phyloP scores from a whole-genome alignment of 2,888 invertebrate genomes.

The Eurytoma californica region DNA sequence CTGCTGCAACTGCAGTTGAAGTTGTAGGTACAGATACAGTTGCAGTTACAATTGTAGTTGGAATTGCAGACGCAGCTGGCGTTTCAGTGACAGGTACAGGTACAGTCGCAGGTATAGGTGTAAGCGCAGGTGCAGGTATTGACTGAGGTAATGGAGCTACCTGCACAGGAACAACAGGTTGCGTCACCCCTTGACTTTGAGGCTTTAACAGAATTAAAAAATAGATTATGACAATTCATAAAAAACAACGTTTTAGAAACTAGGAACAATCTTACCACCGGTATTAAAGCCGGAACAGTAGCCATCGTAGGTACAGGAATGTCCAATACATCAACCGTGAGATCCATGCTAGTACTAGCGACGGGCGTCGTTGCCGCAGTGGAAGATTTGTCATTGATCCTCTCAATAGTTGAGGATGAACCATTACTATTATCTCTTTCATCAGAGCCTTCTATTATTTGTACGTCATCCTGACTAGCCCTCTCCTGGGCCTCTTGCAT shows the following conservation, averaged over 20 bases:
- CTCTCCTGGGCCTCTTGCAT: constrained; percentile 83
- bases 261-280: neutral
- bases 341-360: constrained; percentile 56
- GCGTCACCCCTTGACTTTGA: neutral
- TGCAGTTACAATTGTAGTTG: neutral
- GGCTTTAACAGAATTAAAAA: too few species aligned
- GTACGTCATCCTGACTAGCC: constrained; percentile 72
- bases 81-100: neutral
- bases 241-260: too few species aligned
- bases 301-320: constrained; percentile 81
- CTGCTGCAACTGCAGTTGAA: neutral
- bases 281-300: constrained; percentile 47
- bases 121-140: neutral
- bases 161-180: neutral
- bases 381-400: constrained; percentile 60
- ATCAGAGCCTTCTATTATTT: constrained; percentile 72
- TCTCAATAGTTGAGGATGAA: constrained; percentile 58
- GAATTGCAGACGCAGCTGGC: neutral
- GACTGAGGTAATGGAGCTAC: neutral
- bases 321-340: constrained; percentile 79
- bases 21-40: neutral
- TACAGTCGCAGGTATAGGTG: neutral
- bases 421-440: constrained; percentile 69
- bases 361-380: constrained; percentile 50
- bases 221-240: too few species aligned